phyloP scores from a whole-genome alignment of 2,888 invertebrate genomes.

The Petrolisthes cinctipes region DNA sequence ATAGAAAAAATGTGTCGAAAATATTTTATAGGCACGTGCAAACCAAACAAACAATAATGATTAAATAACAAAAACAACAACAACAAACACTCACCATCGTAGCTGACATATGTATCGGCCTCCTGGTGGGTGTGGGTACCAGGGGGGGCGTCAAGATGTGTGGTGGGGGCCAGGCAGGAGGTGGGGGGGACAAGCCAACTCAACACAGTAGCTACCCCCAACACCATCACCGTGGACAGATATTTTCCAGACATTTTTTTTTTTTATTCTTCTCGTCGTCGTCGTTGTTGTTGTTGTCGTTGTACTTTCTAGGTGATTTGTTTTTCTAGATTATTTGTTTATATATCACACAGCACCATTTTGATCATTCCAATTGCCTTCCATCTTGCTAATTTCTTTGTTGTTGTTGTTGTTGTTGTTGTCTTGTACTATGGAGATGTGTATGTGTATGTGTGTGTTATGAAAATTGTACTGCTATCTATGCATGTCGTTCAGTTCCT shows the following conservation, averaged over 20 bases:
- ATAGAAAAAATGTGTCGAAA: neutral
- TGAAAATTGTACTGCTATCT: too few relatives aligned
- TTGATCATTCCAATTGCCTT: too few relatives aligned
- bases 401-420: too few relatives aligned
- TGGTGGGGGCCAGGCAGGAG: neutral
- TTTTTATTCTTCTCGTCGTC: neutral
- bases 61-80: neutral
- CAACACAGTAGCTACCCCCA: neutral
- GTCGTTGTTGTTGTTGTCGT: neutral
- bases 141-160: slow-evolving; percentile 30
- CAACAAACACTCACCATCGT: slow-evolving; percentile 27
- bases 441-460: too few relatives aligned
- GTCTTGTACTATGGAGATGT: too few relatives aligned
- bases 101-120: slow-evolving; percentile 26
- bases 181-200: neutral
- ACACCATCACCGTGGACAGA: neutral
- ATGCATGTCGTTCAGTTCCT: too few relatives aligned
- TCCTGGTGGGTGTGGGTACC: neutral
- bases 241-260: neutral
- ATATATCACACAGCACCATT: too few relatives aligned
- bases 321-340: too few relatives aligned
- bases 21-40: neutral
- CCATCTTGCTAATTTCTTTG: too few relatives aligned
- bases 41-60: too few relatives aligned
- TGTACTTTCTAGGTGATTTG: neutral